phyloP scores from a whole-genome alignment of 2,113 vertebrate genomes.

The Cheirogaleus medius region DNA sequence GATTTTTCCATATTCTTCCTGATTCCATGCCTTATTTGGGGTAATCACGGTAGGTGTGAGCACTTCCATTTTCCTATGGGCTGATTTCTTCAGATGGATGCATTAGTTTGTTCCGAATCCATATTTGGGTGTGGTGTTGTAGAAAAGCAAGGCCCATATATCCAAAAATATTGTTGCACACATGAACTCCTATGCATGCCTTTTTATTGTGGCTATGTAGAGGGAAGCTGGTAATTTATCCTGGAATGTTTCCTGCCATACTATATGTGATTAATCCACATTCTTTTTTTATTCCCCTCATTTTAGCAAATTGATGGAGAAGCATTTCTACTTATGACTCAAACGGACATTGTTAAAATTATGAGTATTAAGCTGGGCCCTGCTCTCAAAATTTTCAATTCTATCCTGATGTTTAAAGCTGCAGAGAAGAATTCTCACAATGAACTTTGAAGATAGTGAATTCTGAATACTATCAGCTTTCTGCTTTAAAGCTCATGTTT shows the following conservation, averaged over 20 bases:
- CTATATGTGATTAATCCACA: conserved; percentile 37
- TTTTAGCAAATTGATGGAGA: conserved; percentile 93
- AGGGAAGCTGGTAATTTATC: conserved; percentile 32
- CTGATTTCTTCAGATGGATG: background rate
- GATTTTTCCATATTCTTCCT: background rate
- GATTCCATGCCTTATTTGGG: background rate
- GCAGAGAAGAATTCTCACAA: conserved; percentile 91
- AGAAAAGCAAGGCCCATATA: background rate
- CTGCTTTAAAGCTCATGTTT: conserved; percentile 82
- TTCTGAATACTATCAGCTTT: conserved; percentile 69
- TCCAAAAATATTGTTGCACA: background rate
- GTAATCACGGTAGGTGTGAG: background rate
- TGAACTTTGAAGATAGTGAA: conserved; percentile 87
- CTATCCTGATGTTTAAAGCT: conserved; percentile 93
- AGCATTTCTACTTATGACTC: conserved; percentile 92
- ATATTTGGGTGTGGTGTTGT: background rate
- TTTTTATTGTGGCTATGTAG: background rate
- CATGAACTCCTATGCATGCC: rapidly evolving
- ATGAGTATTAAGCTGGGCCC: conserved; percentile 94
- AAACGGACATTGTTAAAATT: conserved; percentile 93
- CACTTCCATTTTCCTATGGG: background rate
- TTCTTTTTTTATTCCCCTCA: conserved; percentile 55
- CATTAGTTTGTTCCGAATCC: background rate
- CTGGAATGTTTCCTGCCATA: background rate
- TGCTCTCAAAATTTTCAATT: conserved; percentile 93